A percentile compares a stretch with the other conserved stretches of the same genome.
Evolutionary conservation across 2,888 invertebrate species (phyloP).

Genomic region (Platycnemis pennipes): DNA sequence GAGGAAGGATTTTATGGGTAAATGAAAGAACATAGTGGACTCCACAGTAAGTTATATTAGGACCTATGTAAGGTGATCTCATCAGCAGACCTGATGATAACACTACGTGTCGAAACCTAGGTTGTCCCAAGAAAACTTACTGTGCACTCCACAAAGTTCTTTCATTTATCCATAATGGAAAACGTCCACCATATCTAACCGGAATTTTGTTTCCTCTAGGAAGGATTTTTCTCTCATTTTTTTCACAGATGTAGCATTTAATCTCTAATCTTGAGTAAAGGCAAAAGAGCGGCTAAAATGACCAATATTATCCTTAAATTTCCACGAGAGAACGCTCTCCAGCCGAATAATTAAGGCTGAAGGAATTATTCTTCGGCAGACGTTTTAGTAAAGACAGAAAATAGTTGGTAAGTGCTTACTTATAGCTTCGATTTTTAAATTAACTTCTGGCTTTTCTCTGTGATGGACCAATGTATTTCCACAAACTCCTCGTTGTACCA

Average conservation of each 20-base stretch:
- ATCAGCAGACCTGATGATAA: no score
- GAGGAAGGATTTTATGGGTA: no score
- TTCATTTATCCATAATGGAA: no score
- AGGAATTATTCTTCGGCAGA: neutral
- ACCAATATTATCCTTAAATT: neutral
- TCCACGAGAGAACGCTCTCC: neutral
- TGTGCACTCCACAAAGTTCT: no score
- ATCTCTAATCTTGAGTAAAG: neutral
- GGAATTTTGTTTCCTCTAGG: neutral
- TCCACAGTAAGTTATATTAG: no score
- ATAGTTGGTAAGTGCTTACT: neutral
- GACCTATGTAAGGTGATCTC: no score
- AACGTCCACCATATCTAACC: no score
- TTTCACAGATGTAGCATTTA: neutral
- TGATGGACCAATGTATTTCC: constrained; percentile 61
- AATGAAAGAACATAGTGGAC: no score
- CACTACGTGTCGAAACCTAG: no score
- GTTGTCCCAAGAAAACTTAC: no score
- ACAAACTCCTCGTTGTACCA: constrained; percentile 15
- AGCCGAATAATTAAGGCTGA: neutral
- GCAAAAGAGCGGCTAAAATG: neutral
- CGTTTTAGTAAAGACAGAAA: neutral
- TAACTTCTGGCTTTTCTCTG: constrained; percentile 25
- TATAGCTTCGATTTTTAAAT: neutral
- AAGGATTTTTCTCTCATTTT: neutral